Base-by-base conservation (phyloP, 2,888 invertebrate species). In the Sphinx pinastri region DNA sequence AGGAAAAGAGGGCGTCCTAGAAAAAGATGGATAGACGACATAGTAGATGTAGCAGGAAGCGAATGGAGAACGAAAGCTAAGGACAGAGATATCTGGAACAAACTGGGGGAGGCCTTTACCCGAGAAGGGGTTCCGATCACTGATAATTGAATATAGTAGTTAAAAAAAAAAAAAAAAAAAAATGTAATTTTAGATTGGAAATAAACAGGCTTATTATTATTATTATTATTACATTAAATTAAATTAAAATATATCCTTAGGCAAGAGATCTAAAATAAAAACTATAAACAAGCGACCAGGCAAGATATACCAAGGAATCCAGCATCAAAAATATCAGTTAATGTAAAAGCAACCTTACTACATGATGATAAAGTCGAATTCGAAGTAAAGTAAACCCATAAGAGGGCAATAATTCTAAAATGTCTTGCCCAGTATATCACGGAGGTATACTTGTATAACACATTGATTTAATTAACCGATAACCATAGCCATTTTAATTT, bases 251-350 rank as follows among this genome's bases (percentile, higher is more conserved):
- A 70, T 75, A 76, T 78, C 83, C 80, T 75, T 72, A 76, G 81
- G 81, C 78, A 70, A 83, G 79, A 80, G 79, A 82, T 81, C 79
- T 78, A 77, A 77, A 85, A 80, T 80, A 81, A 82, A 82, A 82
- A 84, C 84, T 82, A 85, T 84, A 86, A 85, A 83, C 81, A 82
- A 79, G 82, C 81, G 78, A 59, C 72, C 70, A 70, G 78, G 76
- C 77, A 74, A 77, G 82, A 83, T 82, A 81, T 38, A 45, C 16
- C 38, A 54, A 45, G 31, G 25, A n/a, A 59, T 19, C n/a, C 16
- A 45, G 31, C 19, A 59, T 38, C 51, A 45, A 54, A 49, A 25
- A 54, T 19, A 52, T 52, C 52, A 52, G 8, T 16, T 2, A 38
- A 55, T 16, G 54, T 31, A 47, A 63, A 69, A 31, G 52, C 60